Percentiles rank a stretch among this genome's conserved stretches.
Evolutionary conservation across 2,888 invertebrate species (phyloP).

Genomic region (Fragum fragum): DNA sequence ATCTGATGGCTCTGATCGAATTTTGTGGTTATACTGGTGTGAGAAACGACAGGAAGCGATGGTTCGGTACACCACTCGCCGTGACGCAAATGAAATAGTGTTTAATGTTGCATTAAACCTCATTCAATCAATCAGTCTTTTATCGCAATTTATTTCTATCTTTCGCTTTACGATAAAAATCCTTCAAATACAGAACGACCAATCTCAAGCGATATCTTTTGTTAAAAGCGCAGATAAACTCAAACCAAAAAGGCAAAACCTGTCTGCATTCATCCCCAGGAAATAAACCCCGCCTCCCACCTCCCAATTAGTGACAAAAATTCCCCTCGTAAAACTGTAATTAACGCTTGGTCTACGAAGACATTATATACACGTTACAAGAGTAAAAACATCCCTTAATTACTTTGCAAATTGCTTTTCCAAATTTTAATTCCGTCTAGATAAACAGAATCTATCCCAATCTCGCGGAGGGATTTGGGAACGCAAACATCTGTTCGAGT

Average conservation of each 20-base stretch:
- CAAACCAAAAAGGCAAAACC: background rate
- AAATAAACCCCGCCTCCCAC: conserved; percentile 15
- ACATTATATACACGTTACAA: conserved; percentile 39
- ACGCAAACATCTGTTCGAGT: conserved; percentile 25
- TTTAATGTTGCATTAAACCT: too few relatives aligned
- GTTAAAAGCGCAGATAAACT: background rate
- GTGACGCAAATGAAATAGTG: too few relatives aligned
- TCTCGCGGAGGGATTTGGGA: conserved; percentile 17
- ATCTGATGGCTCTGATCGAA: too few relatives aligned
- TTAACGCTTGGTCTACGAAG: conserved; percentile 44
- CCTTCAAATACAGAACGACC: too few relatives aligned
- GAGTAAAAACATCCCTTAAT: conserved; percentile 54
- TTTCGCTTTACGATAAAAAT: too few relatives aligned
- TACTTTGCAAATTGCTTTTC: conserved; percentile 50
- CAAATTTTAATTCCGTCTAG: conserved; percentile 57
- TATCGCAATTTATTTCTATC: too few relatives aligned
- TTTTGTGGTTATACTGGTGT: too few relatives aligned
- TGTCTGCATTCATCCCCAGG: background rate
- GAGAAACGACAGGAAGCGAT: too few relatives aligned
- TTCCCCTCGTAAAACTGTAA: conserved; percentile 56
- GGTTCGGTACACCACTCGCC: too few relatives aligned
- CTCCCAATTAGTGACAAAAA: conserved; percentile 31
- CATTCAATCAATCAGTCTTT: too few relatives aligned
- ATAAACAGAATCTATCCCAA: conserved; percentile 40
- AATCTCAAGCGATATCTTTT: too few relatives aligned